These are phyloP conservation scores for Synaphobranchus kaupii DNA, from an alignment of 2,797 vertebrate genomes.

Conservation along the genomic window DNA sequence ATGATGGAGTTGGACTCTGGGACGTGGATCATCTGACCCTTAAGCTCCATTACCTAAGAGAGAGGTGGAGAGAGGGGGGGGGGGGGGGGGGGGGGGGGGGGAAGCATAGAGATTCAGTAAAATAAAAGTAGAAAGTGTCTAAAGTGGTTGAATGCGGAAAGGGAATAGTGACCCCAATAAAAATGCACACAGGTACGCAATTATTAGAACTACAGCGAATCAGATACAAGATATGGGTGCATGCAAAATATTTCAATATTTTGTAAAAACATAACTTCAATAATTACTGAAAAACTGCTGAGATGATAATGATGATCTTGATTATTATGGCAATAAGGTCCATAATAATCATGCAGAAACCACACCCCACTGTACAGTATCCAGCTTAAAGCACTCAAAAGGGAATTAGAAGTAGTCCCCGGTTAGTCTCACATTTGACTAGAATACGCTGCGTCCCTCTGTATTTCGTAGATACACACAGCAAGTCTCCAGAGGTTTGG, in stretches of 20 bases:
- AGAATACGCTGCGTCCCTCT: neutral
- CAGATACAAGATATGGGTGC: neutral
- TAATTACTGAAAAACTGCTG: neutral
- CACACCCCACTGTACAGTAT: neutral
- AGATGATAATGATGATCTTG: neutral
- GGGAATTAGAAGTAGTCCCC: neutral
- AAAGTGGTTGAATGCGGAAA: neutral
- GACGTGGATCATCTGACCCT: slow-evolving; percentile 98
- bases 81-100: neutral
- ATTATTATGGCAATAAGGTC: neutral
- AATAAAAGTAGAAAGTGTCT: neutral
- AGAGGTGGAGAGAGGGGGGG: neutral
- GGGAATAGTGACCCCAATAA: neutral
- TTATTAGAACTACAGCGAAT: neutral
- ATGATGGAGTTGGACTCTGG: slow-evolving; percentile 91
- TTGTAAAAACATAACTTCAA: neutral
- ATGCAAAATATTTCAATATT: neutral
- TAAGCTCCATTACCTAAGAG: slow-evolving; percentile 93
- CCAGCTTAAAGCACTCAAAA: neutral
- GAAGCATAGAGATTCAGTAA: neutral
- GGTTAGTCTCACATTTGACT: neutral
- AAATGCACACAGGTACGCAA: neutral
- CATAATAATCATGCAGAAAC: neutral
- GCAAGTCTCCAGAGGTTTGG: neutral
- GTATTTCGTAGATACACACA: neutral